Conservation (phyloP, 2,113 vertebrate species). For the Gavialis gangeticus region DNA sequence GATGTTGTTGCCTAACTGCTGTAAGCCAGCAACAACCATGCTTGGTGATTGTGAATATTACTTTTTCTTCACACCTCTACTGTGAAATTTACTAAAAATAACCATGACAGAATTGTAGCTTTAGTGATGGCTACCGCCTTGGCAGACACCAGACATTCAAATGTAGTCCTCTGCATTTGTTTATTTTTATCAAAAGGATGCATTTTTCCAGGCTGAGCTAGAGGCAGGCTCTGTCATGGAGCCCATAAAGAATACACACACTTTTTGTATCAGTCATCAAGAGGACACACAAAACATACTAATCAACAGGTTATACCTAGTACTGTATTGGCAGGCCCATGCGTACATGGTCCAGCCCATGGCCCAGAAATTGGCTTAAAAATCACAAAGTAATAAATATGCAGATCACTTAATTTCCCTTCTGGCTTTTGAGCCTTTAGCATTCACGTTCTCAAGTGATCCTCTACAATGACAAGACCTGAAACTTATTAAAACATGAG, state of each 20-base stretch:
- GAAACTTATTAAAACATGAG: slow-evolving; percentile 2
- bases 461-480: not conserved
- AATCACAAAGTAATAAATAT: not conserved
- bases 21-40: no score
- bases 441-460: not conserved
- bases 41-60: no score
- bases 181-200: not conserved
- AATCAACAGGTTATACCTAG: not conserved
- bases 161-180: not conserved
- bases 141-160: not conserved
- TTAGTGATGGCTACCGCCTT: not conserved
- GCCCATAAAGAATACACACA: not conserved
- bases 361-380: not conserved
- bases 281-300: not conserved
- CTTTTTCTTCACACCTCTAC: no score
- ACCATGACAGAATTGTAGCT: no score
- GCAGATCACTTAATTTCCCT: not conserved
- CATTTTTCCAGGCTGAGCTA: not conserved
- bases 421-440: not conserved
- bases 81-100: no score
- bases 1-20: no score
- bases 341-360: not conserved
- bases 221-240: not conserved
- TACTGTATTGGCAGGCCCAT: not conserved
- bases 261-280: not conserved